These are phyloP conservation scores for Rhabdornis inornatus DNA, from an alignment of 2,113 vertebrate genomes.

Conservation along the genomic window DNA sequence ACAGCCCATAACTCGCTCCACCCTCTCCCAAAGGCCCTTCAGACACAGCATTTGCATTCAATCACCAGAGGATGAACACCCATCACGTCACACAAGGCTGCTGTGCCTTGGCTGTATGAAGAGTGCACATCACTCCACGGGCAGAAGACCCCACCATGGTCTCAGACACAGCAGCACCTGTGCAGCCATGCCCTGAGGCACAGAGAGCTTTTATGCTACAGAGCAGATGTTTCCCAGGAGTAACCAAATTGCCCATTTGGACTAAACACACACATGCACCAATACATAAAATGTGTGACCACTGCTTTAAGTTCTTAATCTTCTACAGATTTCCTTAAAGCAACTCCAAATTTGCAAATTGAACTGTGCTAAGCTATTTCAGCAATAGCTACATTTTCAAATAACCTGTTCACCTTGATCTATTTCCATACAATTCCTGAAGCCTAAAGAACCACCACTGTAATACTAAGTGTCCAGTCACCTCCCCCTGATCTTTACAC, in stretches of 20 bases:
- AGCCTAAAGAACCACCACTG: neutral
- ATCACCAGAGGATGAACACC: neutral
- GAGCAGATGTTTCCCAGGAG: neutral
- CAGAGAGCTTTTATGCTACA: neutral
- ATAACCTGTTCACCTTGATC: neutral
- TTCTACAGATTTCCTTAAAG: neutral
- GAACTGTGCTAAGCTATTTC: neutral
- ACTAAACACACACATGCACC: neutral
- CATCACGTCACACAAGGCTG: neutral
- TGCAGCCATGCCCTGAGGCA: neutral
- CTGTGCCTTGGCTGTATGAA: neutral
- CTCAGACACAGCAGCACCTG: neutral
- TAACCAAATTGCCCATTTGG: neutral
- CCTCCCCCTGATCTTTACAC: neutral
- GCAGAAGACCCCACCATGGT: fast-evolving
- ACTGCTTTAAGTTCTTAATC: neutral
- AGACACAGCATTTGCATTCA: neutral
- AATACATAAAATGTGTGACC: neutral
- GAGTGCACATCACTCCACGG: fast-evolving
- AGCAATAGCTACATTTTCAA: neutral
- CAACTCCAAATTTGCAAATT: neutral
- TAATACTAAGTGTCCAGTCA: neutral
- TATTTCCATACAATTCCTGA: neutral
- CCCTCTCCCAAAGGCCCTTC: neutral
- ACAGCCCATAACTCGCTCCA: fast-evolving